These are phyloP conservation scores for Pristionchus exspectatus DNA, from an alignment of 2,888 invertebrate species.

Conservation along the genomic window DNA sequence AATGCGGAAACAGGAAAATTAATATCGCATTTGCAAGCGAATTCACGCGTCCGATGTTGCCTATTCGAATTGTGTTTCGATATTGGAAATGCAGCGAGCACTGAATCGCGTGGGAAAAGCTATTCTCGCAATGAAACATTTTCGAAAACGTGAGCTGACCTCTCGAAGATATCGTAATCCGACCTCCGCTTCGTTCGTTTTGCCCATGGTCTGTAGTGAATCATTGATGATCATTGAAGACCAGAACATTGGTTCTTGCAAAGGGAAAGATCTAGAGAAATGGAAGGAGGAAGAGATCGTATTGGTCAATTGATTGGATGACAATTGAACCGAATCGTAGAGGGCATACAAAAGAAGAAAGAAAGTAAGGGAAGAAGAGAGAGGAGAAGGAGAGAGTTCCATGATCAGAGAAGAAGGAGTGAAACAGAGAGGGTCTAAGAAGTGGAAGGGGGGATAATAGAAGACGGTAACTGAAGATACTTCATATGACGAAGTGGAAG, in stretches of 20 bases:
- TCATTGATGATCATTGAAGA: background rate
- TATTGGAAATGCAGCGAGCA: background rate
- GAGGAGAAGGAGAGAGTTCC: background rate
- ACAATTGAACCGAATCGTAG: conserved; percentile 36
- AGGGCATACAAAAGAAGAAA: conserved; percentile 38
- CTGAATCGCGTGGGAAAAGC: background rate
- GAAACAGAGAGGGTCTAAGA: conserved; percentile 44
- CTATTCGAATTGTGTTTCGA: background rate
- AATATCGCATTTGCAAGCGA: background rate
- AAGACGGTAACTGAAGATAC: conserved; percentile 51
- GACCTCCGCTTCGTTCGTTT: conserved; percentile 49
- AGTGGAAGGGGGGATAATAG: conserved; percentile 47
- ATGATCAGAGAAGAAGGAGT: conserved; percentile 36
- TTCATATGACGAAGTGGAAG: conserved; percentile 53
- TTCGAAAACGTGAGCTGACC: conserved; percentile 3
- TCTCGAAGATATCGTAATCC: conserved; percentile 53
- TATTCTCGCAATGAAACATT: background rate
- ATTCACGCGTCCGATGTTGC: background rate
- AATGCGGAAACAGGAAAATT: too few relatives aligned
- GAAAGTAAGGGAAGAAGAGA: background rate
- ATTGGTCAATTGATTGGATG: conserved; percentile 50
- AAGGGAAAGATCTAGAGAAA: background rate
- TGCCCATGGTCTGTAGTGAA: conserved; percentile 46
- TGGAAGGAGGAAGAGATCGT: conserved; percentile 45
- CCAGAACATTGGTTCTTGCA: background rate